Percentiles rank a stretch among this genome's conserved stretches.
Evolutionary conservation across 2,797 vertebrate species (phyloP).

Genomic region (Gambelia wislizenii): DNA sequence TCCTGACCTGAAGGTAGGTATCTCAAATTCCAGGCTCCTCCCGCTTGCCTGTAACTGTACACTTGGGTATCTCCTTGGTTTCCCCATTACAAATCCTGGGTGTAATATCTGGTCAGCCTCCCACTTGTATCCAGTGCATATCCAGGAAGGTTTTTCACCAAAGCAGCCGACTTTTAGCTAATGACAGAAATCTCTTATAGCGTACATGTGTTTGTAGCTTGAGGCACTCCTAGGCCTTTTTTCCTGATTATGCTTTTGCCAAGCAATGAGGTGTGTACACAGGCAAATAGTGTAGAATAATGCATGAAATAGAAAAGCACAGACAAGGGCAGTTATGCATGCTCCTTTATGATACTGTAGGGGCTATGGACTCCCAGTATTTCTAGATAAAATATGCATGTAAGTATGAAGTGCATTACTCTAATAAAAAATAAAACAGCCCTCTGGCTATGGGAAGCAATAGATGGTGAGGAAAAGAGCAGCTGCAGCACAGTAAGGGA

Average conservation of each 20-base stretch:
- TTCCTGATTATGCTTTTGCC: not conserved
- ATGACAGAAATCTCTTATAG: not conserved
- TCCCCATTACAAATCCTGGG: not conserved
- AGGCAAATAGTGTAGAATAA: not conserved
- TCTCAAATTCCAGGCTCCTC: not conserved
- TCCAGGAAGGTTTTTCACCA: not conserved
- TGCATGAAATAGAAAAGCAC: not conserved
- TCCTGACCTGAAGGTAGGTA: slow-evolving; percentile 87
- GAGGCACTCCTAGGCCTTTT: not conserved
- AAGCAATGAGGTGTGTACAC: not conserved
- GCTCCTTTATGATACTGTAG: not conserved
- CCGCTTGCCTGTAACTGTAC: fast-evolving
- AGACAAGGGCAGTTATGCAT: too few relatives aligned
- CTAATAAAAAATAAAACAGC: not conserved
- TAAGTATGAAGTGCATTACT: not conserved
- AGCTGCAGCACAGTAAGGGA: not conserved
- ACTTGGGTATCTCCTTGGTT: not conserved
- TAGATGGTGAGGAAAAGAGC: not conserved
- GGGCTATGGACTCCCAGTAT: not conserved
- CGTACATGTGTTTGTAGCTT: not conserved
- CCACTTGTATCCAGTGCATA: not conserved
- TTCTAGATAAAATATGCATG: not conserved
- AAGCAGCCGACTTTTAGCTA: not conserved
- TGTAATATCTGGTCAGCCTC: not conserved
- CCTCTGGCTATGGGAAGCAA: not conserved